These are phyloP conservation scores for Clarias platycephalus DNA, from an alignment of 2,797 vertebrate genomes.

Conservation along the genomic window DNA sequence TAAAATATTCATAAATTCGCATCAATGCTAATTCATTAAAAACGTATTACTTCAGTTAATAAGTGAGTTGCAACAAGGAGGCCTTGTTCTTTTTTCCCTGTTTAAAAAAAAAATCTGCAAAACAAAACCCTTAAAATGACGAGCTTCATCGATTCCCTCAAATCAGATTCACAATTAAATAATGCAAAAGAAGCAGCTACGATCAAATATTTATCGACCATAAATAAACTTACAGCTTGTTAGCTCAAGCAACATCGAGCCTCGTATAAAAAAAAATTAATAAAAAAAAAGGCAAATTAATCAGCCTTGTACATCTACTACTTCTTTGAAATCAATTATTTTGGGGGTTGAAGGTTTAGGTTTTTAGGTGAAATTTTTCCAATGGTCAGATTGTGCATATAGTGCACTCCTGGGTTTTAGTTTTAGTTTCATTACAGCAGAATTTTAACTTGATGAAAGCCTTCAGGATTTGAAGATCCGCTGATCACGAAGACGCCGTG, in stretches of 20 bases:
- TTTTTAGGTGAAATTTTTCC: slow-evolving; percentile 3
- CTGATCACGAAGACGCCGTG: slow-evolving; percentile 42
- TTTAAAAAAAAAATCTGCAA: slow-evolving; percentile 14
- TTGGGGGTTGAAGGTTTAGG: background rate
- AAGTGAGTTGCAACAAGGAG: background rate
- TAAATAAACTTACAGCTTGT: slow-evolving; percentile 49
- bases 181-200: slow-evolving; percentile 53
- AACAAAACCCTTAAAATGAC: slow-evolving; percentile 54
- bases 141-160: slow-evolving; percentile 52
- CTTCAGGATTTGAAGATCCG: slow-evolving; percentile 37
- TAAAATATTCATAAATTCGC: background rate
- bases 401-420: background rate
- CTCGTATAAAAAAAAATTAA: background rate
- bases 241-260: slow-evolving; percentile 35
- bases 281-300: slow-evolving; percentile 7
- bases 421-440: slow-evolving; percentile 24
- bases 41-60: slow-evolving; percentile 9
- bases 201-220: slow-evolving; percentile 56
- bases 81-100: slow-evolving; percentile 3
- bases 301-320: background rate
- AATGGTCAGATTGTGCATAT: background rate
- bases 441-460: slow-evolving; percentile 32
- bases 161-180: slow-evolving; percentile 54
- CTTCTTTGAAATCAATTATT: slow-evolving; percentile 11
- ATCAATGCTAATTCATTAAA: background rate